phyloP scores from a whole-genome alignment of 2,113 vertebrate genomes.

The Nycticebus coucang region DNA sequence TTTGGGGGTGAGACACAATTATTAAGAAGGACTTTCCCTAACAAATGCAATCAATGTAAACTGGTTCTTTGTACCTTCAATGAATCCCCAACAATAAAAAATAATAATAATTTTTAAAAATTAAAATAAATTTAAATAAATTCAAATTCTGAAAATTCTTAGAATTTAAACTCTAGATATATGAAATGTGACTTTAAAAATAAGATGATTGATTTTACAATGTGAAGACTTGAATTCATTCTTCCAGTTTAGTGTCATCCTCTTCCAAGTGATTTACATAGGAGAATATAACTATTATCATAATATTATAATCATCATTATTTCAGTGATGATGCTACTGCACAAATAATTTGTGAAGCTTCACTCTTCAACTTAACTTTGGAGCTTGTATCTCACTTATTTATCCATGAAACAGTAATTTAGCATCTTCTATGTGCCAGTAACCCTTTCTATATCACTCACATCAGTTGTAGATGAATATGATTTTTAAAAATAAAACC shows the following conservation, averaged over 20 bases:
- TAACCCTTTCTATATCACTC: slow-evolving; percentile 1
- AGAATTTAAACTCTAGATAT: slow-evolving; percentile 35
- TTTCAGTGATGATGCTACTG: neutral
- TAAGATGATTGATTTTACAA: slow-evolving; percentile 41
- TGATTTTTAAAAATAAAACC: neutral
- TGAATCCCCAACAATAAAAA: too few species aligned
- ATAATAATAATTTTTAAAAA: too few species aligned
- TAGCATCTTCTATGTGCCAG: neutral
- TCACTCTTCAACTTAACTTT: neutral
- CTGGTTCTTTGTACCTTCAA: too few species aligned
- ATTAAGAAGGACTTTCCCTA: too few species aligned
- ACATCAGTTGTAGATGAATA: neutral
- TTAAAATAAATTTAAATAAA: slow-evolving; percentile 55
- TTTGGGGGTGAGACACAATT: too few species aligned
- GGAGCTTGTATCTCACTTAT: neutral
- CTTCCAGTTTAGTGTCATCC: neutral
- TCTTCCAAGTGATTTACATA: slow-evolving; percentile 6
- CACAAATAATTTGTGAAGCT: slow-evolving; percentile 38
- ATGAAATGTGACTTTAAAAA: neutral
- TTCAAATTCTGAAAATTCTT: slow-evolving; percentile 45
- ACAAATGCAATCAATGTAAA: too few species aligned
- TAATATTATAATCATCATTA: neutral
- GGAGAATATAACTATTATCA: neutral
- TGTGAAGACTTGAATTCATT: slow-evolving; percentile 24
- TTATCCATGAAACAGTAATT: slow-evolving; percentile 20